Conservation (phyloP, 2,888 invertebrate genomes). For the Sialis fuliginosa region DNA sequence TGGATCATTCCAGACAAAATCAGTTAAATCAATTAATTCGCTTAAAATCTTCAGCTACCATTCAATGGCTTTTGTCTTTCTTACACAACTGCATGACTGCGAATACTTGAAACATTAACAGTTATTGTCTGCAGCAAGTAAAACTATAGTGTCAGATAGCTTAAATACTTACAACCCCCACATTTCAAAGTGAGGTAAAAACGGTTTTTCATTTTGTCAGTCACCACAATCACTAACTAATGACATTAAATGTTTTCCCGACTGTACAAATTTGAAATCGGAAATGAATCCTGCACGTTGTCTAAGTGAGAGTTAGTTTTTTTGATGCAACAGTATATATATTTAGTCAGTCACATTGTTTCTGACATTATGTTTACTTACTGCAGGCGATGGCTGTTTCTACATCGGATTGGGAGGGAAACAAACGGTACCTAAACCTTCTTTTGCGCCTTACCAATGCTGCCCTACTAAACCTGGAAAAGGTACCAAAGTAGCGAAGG, state of each 20-base stretch:
- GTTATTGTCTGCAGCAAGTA: constrained; percentile 50
- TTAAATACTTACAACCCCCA: constrained; percentile 10
- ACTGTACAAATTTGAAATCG: constrained; percentile 1
- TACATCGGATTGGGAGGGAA: constrained; percentile 88
- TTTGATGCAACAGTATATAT: background rate
- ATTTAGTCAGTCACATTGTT: constrained; percentile 18
- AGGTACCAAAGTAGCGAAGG: constrained; percentile 65
- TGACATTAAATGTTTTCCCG: background rate
- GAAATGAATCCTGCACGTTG: constrained; percentile 11
- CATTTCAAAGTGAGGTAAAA: constrained; percentile 19
- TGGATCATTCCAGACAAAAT: constrained; percentile 1
- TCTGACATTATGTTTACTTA: constrained; percentile 75
- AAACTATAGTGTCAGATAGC: constrained; percentile 12
- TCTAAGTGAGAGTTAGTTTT: constrained; percentile 1
- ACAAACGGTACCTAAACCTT: constrained; percentile 52
- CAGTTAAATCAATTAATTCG: background rate
- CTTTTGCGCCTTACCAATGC: constrained; percentile 82
- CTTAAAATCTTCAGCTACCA: background rate
- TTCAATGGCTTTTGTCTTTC: background rate
- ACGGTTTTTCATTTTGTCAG: constrained; percentile 5
- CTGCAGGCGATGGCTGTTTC: constrained; percentile 95
- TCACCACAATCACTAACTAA: constrained; percentile 3
- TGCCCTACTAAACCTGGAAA: constrained; percentile 72
- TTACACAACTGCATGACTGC: constrained; percentile 25
- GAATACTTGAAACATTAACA: constrained; percentile 18